These are phyloP conservation scores for Cuniculus paca DNA, from an alignment of 2,797 vertebrate genomes.

Conservation along the genomic window DNA sequence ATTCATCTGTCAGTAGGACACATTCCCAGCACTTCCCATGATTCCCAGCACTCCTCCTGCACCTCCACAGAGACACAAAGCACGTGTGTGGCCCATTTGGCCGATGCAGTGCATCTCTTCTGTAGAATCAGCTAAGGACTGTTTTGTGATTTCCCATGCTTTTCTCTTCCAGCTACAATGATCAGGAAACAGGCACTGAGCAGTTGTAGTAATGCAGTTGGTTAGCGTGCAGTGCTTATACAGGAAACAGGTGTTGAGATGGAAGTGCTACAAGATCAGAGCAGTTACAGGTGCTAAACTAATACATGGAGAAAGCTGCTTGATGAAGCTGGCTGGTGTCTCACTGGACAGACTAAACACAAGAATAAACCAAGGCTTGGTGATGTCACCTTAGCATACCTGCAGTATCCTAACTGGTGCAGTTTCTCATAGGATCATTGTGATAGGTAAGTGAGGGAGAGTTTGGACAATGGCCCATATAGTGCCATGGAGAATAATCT, in stretches of 20 bases:
- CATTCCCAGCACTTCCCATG: neutral
- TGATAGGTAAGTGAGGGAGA: neutral
- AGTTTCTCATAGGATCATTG: neutral
- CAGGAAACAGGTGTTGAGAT: neutral
- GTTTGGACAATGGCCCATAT: neutral
- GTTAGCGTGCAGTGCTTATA: neutral
- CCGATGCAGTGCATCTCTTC: neutral
- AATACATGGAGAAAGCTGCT: accelerated
- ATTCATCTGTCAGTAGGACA: accelerated
- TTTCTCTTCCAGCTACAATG: neutral
- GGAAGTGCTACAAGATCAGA: accelerated
- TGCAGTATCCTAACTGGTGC: too few relatives aligned
- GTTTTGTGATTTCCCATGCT: neutral
- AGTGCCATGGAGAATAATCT: neutral
- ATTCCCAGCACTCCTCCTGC: too few relatives aligned
- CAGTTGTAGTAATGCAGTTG: too few relatives aligned
- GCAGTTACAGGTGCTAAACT: neutral
- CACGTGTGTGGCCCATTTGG: neutral
- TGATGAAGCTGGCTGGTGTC: neutral
- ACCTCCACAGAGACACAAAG: neutral
- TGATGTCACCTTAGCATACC: neutral
- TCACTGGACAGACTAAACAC: too few relatives aligned
- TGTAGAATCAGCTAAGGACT: neutral
- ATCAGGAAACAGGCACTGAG: neutral
- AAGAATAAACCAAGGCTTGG: neutral